Base-by-base conservation (phyloP, 2,113 vertebrate genomes). In the Crotalus horridus region DNA sequence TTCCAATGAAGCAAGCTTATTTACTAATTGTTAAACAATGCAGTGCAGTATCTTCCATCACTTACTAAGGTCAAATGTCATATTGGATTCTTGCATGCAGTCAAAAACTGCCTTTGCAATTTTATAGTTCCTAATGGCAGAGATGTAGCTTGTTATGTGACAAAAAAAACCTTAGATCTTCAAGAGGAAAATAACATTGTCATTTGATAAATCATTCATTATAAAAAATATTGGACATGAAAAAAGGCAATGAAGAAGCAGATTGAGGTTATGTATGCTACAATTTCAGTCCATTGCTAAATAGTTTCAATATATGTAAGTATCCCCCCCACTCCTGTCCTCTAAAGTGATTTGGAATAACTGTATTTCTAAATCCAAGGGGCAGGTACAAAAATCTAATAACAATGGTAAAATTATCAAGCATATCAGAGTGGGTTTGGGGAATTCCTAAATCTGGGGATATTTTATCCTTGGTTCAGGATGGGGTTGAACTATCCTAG, bases 31-130 rank as follows among this genome's bases (percentile, higher is more conserved):
- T 94, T 88, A 90, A 88, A 69, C 92, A 92, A 95, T 95, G 96
- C 94, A 89, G 94, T 94, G 92, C 85, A 24, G 2, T 93, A 94
- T 96, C 94, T 89, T 93, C 92, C 93, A 58, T 94, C 94, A 89
- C 95, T 2, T 46, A 61, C 89, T 95, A 94, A 89, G 93, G 94
- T 95, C 96, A 95, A 94, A 55, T 92, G 74, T 3, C 7, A 43
- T 69, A 94, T 96, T 96, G 96, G 94, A 95, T 96, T 87, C 91
- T 95, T 3, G 39, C 56, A 89, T 95, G 93, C 89, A 94, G 95
- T 95, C 95, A 95, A 94, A 58, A 93, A 58, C 85, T 95, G 91
- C 94, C 90, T 91, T 91, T 96, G 91, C 95, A 86, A 93, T 92
- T 95, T 96, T 95, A 94, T 92, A 93, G 91, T 93, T 94, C 93